A percentile compares a stretch with the other conserved stretches of the same genome.
phyloP scores from a whole-genome alignment of 92 coral and sea anemone genomes.

The Porites divaricata region DNA sequence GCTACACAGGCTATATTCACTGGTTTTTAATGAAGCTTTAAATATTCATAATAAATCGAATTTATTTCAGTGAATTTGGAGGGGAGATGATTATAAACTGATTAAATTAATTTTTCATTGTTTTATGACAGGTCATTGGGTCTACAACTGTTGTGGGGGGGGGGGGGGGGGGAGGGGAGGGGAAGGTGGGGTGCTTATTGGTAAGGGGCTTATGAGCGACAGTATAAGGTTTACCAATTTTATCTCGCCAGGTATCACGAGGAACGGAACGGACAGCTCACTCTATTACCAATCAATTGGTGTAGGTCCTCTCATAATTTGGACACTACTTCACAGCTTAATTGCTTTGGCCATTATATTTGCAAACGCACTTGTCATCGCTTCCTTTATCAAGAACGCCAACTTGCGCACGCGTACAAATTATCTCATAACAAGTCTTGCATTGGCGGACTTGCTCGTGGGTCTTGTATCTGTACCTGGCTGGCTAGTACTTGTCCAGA shows the following conservation, averaged over 20 bases:
- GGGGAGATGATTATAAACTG: too few relatives aligned
- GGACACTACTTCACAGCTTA: slow-evolving; percentile 45
- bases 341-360: slow-evolving; percentile 46
- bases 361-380: slow-evolving; percentile 69
- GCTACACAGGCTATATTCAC: too few relatives aligned
- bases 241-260: background rate
- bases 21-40: too few relatives aligned
- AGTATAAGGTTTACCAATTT: background rate
- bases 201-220: too few relatives aligned
- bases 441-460: slow-evolving; percentile 71
- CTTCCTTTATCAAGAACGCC: slow-evolving; percentile 74
- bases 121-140: too few relatives aligned
- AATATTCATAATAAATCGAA: too few relatives aligned
- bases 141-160: too few relatives aligned
- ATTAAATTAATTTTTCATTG: too few relatives aligned
- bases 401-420: slow-evolving; percentile 81
- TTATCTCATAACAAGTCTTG: slow-evolving; percentile 73
- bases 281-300: slow-evolving; percentile 15
- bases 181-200: too few relatives aligned
- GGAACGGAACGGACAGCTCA: background rate
- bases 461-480: slow-evolving; percentile 80
- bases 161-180: too few relatives aligned
- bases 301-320: slow-evolving; percentile 33
- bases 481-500: slow-evolving; percentile 64
- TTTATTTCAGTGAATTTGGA: too few relatives aligned